These are phyloP conservation scores for Phenganax subtilis DNA, from an alignment of 92 coral and sea anemone genomes.

Conservation along the genomic window DNA sequence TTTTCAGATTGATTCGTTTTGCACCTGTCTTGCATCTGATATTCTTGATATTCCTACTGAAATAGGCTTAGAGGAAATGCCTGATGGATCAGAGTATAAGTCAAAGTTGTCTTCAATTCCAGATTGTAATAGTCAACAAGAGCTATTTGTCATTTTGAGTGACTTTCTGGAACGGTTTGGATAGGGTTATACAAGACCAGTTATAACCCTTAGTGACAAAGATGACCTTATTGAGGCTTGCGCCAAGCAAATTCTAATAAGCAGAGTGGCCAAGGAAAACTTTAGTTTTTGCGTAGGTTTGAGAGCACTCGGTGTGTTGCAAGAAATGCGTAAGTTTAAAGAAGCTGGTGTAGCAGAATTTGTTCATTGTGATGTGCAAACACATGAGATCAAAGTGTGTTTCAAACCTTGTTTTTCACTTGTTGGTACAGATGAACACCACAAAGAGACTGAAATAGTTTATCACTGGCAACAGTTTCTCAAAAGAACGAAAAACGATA, in stretches of 20 bases:
- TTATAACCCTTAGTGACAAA: conserved; percentile 41
- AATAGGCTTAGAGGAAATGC: conserved; percentile 9
- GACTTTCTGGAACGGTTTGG: conserved; percentile 51
- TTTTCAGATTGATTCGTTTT: conserved; percentile 31
- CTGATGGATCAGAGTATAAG: conserved; percentile 21
- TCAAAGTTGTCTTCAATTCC: neutral
- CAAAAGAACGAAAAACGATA: conserved; percentile 26
- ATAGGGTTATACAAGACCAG: conserved; percentile 51
- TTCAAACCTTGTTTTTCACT: conserved; percentile 47
- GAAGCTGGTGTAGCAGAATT: neutral
- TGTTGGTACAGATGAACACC: conserved; percentile 24
- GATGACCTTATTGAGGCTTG: conserved; percentile 45
- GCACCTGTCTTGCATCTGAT: conserved; percentile 17
- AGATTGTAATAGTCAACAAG: conserved; percentile 30
- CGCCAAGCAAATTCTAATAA: conserved; percentile 44
- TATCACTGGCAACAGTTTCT: conserved; percentile 52
- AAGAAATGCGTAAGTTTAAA: neutral
- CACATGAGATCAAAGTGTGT: conserved; percentile 48
- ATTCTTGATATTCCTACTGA: conserved; percentile 13
- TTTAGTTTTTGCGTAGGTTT: conserved; percentile 21
- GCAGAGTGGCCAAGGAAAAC: conserved; percentile 44
- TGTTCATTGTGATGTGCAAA: neutral
- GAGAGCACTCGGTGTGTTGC: neutral
- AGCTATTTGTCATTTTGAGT: conserved; percentile 28
- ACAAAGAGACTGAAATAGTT: conserved; percentile 47